Percentiles rank a stretch among this genome's conserved stretches.
Evolutionary conservation across 1,140 invertebrate genomes (phyloP).

Genomic region (Orussus abietinus): DNA sequence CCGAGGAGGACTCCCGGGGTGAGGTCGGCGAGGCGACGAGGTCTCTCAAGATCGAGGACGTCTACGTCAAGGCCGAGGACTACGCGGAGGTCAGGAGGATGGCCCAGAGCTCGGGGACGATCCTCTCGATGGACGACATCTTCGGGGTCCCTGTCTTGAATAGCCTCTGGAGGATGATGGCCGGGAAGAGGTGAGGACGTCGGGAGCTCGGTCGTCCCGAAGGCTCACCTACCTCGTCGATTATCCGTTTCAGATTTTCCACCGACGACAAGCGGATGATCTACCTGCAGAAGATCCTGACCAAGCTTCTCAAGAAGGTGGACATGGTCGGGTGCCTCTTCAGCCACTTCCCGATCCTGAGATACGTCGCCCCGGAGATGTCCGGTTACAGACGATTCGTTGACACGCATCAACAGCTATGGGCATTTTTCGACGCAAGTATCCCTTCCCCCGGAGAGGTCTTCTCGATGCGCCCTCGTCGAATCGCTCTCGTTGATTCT

Average conservation of each 20-base stretch:
- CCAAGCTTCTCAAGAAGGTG: conserved; percentile 65
- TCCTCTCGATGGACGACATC: conserved; percentile 64
- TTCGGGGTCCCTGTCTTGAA: conserved; percentile 78
- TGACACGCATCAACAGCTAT: conserved; percentile 65
- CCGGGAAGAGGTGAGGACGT: conserved; percentile 61
- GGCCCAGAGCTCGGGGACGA: conserved; percentile 37
- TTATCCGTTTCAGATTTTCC: not conserved
- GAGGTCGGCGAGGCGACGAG: conserved; percentile 24
- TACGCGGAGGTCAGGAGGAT: conserved; percentile 34
- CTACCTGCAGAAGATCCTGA: conserved; percentile 64
- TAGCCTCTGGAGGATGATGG: conserved; percentile 83
- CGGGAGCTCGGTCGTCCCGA: too few species aligned
- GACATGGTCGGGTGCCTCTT: conserved; percentile 76
- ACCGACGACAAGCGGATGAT: conserved; percentile 65
- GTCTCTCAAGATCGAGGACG: conserved; percentile 32
- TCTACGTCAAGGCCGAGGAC: conserved; percentile 40
- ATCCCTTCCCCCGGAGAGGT: conserved; percentile 23
- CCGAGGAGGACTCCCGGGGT: not conserved
- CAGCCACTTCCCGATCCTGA: conserved; percentile 73
- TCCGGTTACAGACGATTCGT: conserved; percentile 75
- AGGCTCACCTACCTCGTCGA: too few species aligned
- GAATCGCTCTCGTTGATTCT: too few species aligned
- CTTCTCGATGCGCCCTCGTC: conserved; percentile 20
- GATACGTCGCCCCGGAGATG: conserved; percentile 67
- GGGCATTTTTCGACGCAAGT: conserved; percentile 62